These are phyloP conservation scores for Muscicapa comitata DNA, from an alignment of 2,797 vertebrate genomes.

Conservation along the genomic window DNA sequence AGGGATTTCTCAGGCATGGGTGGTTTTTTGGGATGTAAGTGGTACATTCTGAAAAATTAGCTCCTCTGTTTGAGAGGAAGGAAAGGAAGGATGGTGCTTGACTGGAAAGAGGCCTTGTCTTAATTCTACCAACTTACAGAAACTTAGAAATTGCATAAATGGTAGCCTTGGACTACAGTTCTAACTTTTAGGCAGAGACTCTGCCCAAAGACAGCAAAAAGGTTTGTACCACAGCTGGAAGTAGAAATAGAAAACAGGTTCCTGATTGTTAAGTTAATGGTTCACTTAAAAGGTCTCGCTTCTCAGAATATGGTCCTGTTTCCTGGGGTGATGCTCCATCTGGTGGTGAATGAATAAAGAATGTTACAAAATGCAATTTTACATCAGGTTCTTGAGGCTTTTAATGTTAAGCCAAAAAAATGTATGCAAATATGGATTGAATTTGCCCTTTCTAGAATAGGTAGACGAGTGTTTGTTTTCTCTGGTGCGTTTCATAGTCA, in stretches of 20 bases:
- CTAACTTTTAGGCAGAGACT: neutral
- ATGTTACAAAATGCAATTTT: fast-evolving
- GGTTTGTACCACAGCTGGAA: neutral
- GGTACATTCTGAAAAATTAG: neutral
- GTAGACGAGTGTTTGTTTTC: neutral
- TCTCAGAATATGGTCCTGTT: neutral
- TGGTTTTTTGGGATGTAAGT: neutral
- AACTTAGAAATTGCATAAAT: neutral
- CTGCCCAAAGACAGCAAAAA: neutral
- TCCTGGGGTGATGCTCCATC: neutral
- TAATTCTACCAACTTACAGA: neutral
- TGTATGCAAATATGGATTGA: neutral
- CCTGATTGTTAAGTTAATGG: neutral
- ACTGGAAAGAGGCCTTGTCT: neutral
- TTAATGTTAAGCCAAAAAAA: neutral
- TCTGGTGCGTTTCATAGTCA: neutral
- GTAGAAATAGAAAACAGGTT: neutral
- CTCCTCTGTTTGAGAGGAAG: neutral
- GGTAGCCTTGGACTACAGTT: neutral
- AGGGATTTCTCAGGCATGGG: neutral
- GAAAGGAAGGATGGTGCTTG: neutral
- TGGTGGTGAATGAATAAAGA: neutral
- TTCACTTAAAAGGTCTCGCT: neutral
- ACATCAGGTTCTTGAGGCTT: neutral
- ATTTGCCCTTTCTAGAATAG: neutral